Percentiles rank a stretch among this genome's conserved stretches.
Conservation (phyloP, 2,113 vertebrate genomes). For the Chloebia gouldiae region DNA sequence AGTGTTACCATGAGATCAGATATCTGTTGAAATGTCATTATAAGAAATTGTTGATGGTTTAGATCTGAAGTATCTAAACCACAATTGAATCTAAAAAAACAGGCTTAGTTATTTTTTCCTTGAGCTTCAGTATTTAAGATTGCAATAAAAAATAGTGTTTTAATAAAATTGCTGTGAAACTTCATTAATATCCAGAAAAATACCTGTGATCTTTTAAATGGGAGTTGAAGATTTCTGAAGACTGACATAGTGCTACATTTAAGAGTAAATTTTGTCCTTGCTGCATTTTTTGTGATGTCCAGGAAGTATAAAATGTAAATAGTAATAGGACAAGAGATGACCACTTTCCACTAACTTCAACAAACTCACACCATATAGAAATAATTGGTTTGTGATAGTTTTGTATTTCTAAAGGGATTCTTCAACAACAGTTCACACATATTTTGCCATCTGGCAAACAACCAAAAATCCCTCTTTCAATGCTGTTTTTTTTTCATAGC, state of each 20-base stretch:
- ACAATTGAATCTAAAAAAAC: background rate
- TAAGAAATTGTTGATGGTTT: background rate
- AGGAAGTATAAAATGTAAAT: background rate
- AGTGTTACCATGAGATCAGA: background rate
- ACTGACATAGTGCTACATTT: background rate
- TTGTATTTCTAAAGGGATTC: background rate
- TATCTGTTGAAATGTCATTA: constrained; percentile 16
- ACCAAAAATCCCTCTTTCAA: background rate
- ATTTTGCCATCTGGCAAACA: background rate
- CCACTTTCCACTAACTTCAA: background rate
- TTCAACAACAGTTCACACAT: fast-evolving
- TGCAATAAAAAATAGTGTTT: background rate
- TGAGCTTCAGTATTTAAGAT: background rate
- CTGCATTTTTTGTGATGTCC: background rate
- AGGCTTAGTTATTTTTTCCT: background rate
- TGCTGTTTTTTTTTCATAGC: background rate
- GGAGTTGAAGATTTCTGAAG: background rate
- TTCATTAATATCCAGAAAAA: background rate
- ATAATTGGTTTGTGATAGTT: background rate
- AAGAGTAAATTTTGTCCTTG: background rate
- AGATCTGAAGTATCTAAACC: background rate
- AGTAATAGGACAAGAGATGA: background rate
- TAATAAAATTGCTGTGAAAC: background rate
- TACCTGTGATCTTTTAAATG: background rate
- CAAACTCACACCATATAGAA: fast-evolving